Conservation (phyloP, 2,113 vertebrate species). For the Podarcis raffonei region DNA sequence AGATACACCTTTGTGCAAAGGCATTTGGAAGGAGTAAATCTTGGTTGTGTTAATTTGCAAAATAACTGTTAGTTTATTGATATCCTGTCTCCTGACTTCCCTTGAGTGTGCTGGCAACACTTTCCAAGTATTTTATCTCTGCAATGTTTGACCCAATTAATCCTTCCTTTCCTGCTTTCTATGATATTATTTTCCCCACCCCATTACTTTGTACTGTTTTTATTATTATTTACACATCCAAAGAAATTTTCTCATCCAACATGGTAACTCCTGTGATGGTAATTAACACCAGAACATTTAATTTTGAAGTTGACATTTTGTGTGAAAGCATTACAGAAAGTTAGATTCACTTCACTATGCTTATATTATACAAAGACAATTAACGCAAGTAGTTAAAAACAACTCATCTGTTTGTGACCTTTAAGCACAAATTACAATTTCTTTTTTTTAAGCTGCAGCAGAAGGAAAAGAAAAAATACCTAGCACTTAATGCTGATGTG, state of each 20-base stretch:
- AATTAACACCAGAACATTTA: slow-evolving; percentile 19
- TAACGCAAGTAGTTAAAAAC: slow-evolving; percentile 39
- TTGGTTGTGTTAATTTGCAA: not conserved
- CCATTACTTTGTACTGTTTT: slow-evolving; percentile 23
- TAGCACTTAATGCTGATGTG: not conserved
- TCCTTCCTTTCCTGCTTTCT: slow-evolving; percentile 12
- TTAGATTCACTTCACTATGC: slow-evolving; percentile 62
- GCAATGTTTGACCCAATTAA: slow-evolving; percentile 13
- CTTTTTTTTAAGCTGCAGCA: not conserved
- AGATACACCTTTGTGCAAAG: too few relatives aligned
- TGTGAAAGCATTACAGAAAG: slow-evolving; percentile 58
- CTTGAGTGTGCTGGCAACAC: not conserved
- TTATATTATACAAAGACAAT: slow-evolving; percentile 48
- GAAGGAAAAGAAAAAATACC: slow-evolving; percentile 28
- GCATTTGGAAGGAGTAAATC: not conserved
- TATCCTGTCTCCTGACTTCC: not conserved
- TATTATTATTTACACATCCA: slow-evolving; percentile 45
- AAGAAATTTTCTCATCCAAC: not conserved
- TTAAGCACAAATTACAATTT: slow-evolving; percentile 23
- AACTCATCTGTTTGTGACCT: slow-evolving; percentile 36
- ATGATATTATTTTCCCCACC: not conserved
- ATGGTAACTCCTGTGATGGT: slow-evolving; percentile 30
- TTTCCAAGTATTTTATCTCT: slow-evolving; percentile 42
- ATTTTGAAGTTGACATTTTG: slow-evolving; percentile 37
- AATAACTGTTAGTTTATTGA: not conserved